A percentile compares a stretch with the other conserved stretches of the same genome.
phyloP scores from a whole-genome alignment of 1,140 invertebrate genomes.

The Cydia fagiglandana region DNA sequence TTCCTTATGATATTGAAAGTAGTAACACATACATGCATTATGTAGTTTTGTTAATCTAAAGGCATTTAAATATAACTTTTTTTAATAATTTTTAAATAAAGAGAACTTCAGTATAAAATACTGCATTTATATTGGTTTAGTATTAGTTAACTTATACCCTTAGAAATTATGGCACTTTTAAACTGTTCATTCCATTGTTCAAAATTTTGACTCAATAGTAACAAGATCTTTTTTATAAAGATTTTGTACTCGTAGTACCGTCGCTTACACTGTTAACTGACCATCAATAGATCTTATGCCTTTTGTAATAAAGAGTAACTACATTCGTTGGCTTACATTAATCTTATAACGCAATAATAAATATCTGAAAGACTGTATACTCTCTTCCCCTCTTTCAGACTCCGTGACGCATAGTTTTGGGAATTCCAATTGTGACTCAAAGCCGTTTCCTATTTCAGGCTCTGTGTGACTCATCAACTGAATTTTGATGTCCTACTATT shows the following conservation, averaged over 20 bases:
- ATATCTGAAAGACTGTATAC: neutral
- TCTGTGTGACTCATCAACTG: conserved; percentile 45
- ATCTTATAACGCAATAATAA: neutral
- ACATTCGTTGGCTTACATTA: no score
- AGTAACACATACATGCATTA: neutral
- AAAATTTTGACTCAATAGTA: no score
- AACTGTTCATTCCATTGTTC: no score
- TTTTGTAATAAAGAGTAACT: no score
- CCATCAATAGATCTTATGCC: no score
- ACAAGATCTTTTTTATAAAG: no score
- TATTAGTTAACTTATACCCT: no score
- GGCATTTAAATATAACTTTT: neutral
- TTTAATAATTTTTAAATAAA: neutral
- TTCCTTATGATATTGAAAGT: neutral
- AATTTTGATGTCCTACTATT: neutral
- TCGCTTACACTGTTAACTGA: no score
- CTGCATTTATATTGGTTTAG: no score
- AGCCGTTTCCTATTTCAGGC: conserved; percentile 37
- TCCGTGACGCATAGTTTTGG: neutral
- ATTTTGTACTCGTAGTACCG: no score
- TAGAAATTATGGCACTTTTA: no score
- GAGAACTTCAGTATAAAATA: no score
- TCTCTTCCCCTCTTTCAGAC: neutral
- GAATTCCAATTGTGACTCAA: neutral
- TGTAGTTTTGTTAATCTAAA: neutral